Evolutionary conservation across 1,140 invertebrate species (phyloP).

Genomic region (Aphis craccivora): DNA sequence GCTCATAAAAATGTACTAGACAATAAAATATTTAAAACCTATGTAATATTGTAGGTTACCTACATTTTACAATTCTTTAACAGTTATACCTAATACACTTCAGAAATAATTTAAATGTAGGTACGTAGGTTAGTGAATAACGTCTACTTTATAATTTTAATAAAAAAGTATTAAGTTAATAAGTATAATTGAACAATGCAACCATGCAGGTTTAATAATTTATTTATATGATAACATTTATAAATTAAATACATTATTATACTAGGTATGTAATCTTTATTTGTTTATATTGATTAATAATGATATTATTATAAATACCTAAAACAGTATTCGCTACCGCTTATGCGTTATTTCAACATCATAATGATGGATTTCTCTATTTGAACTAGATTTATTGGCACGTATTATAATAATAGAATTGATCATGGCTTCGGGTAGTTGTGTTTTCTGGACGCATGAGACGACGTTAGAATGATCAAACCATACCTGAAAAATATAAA

Average conservation of each 20-base stretch:
- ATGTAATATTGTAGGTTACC: background rate
- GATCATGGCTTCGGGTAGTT: background rate
- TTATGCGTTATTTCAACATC: background rate
- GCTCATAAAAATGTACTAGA: background rate
- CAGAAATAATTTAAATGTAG: background rate
- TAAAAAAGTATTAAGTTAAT: background rate
- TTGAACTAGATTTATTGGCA: background rate
- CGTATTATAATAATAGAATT: no score
- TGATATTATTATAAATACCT: conserved; percentile 1
- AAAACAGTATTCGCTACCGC: conserved; percentile 32
- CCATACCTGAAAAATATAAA: background rate
- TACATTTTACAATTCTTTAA: background rate
- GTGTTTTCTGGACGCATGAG: background rate
- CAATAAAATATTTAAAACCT: background rate
- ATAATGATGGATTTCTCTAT: background rate
- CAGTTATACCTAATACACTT: background rate
- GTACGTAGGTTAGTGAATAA: background rate
- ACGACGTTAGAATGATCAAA: background rate
- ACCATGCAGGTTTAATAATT: background rate
- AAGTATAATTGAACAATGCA: background rate
- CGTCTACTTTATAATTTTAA: background rate
- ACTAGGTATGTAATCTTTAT: background rate
- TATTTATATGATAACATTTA: background rate
- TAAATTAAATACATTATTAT: background rate
- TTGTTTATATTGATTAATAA: background rate